These are phyloP conservation scores for Ariopsis seemanni DNA, from an alignment of 2,113 vertebrate genomes.

Conservation along the genomic window DNA sequence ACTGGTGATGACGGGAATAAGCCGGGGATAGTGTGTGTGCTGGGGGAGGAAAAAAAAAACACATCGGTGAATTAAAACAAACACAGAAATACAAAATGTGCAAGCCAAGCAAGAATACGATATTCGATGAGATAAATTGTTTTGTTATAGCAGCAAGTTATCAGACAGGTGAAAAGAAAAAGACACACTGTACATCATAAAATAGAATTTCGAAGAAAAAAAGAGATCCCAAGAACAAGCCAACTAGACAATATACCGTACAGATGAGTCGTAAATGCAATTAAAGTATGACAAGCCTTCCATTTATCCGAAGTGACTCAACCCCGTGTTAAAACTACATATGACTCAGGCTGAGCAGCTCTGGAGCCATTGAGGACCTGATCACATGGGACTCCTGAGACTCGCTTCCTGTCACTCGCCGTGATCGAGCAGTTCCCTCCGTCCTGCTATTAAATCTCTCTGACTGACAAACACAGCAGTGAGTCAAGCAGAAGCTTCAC, in stretches of 20 bases:
- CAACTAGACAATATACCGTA: no score
- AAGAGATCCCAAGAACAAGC: no score
- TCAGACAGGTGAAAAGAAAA: no score
- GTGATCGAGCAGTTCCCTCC: background rate
- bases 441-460: background rate
- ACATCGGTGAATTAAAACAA: background rate
- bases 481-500: background rate
- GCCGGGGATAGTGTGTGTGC: conserved; percentile 93
- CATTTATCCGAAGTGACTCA: background rate
- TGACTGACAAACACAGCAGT: background rate
- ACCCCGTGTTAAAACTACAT: background rate
- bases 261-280: no score
- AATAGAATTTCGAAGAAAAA: no score
- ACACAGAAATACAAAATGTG: background rate
- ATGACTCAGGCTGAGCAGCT: background rate
- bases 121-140: background rate
- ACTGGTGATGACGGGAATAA: conserved; percentile 94
- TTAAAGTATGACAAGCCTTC: background rate
- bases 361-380: no score
- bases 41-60: conserved; percentile 58
- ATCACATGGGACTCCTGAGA: background rate
- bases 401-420: background rate
- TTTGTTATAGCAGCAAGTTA: no score
- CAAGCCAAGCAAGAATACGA: background rate
- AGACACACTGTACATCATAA: no score